Evolutionary conservation across 2,113 vertebrate species (phyloP).

Genomic region (Bettongia penicillata): DNA sequence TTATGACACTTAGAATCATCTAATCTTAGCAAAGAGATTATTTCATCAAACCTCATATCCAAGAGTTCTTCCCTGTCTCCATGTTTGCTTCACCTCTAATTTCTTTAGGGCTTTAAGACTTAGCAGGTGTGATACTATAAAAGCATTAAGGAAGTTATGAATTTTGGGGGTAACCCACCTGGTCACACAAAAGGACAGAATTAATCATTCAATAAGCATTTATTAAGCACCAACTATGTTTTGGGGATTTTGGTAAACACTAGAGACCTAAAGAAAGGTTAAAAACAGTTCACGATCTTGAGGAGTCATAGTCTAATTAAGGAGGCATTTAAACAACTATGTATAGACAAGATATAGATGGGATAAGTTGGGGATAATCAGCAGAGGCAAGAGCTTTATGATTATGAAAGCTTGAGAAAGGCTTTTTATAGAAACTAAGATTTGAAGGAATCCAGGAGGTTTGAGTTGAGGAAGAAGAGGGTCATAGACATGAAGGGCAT

Average conservation of each 20-base stretch:
- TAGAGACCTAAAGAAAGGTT: not conserved
- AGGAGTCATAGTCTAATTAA: not conserved
- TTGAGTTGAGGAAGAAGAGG: not conserved
- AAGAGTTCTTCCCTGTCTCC: not conserved
- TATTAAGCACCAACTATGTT: not conserved
- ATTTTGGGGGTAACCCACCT: not conserved
- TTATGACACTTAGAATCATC: not conserved
- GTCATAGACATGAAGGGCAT: not conserved
- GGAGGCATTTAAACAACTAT: not conserved
- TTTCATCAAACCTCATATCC: not conserved
- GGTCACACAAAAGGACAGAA: not conserved
- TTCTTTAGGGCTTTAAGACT: not conserved
- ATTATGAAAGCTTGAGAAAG: not conserved
- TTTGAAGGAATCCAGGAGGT: not conserved
- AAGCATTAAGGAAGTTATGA: not conserved
- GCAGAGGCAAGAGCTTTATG: not conserved
- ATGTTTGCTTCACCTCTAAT: not conserved
- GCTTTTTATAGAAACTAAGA: not conserved
- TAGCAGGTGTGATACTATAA: not conserved
- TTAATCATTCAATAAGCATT: not conserved
- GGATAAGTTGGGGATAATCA: not conserved
- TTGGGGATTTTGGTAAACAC: not conserved
- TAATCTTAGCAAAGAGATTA: not conserved
- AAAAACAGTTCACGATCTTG: not conserved
- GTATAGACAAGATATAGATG: not conserved